Percentiles rank a stretch among this genome's conserved stretches.
Conservation (phyloP, 92 coral and sea anemone species). For the Siderastrea siderea region DNA sequence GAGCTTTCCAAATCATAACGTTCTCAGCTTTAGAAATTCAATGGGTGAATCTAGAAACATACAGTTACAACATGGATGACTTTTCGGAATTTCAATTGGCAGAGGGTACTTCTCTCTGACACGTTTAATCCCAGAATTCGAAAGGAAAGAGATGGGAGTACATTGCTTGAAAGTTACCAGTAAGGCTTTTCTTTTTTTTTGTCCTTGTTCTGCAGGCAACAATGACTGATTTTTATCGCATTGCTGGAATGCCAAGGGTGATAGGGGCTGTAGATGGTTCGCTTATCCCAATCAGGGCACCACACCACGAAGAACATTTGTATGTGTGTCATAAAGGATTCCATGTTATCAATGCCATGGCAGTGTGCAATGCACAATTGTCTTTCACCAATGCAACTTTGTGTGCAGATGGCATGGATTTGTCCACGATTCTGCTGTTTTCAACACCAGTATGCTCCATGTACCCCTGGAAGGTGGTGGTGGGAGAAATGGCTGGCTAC, state of each 20-base stretch:
- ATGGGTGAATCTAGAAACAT: background rate
- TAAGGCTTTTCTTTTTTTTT: background rate
- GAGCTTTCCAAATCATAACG: conserved; percentile 1
- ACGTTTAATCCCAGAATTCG: background rate
- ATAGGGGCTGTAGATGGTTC: conserved; percentile 39
- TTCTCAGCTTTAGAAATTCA: background rate
- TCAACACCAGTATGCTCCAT: conserved; percentile 22
- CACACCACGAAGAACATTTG: conserved; percentile 5
- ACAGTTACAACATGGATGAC: conserved; percentile 7
- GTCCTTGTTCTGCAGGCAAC: conserved; percentile 1
- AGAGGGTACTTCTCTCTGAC: background rate
- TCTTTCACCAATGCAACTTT: conserved; percentile 18
- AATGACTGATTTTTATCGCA: conserved; percentile 1
- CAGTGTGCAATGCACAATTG: conserved; percentile 11
- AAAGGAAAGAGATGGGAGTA: background rate
- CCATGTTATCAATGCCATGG: conserved; percentile 28
- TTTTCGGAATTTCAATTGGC: background rate
- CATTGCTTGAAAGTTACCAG: background rate
- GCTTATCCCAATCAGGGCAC: conserved; percentile 15
- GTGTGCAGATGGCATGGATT: conserved; percentile 38
- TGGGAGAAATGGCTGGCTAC: conserved; percentile 19
- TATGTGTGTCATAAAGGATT: conserved; percentile 38
- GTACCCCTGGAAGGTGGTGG: conserved; percentile 24
- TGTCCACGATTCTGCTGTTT: conserved; percentile 18
- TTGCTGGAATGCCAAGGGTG: conserved; percentile 12